Evolutionary conservation across 2,797 vertebrate genomes (phyloP), one percentile per base, ranked within the genome.

Genomic region (Danio jaintianensis): DNA sequence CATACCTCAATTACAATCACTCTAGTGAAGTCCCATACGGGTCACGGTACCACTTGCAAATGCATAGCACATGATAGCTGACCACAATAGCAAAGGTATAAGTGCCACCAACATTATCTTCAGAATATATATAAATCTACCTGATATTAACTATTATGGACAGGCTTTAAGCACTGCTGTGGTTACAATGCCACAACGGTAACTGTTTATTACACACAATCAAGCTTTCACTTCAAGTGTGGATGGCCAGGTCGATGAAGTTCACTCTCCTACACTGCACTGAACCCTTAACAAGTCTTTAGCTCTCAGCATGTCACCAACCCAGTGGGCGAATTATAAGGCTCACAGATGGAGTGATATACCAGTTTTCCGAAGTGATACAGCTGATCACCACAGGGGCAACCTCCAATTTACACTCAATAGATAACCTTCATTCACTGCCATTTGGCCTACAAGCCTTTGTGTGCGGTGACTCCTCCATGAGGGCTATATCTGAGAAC

Each of bases 381-480:
- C 45, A 47, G 47, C 50, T 81, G 66, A 70, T 79, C 36, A 68
- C 81, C 53, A 61, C 18, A 81, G 22, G 22, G 72, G 48, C 64
- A 85, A 85, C 56, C 78, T 85, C 45, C 61, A 80, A 10, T 75
- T 73, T 75, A 83, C 83, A 63, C 59, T 68, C 68, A 78, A 66
- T 70, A 47, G 29, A 81, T 78, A n/a, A 68, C 63, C 63, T 12
- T 61, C 61, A 78, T 78, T 75, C 12, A 69, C 80, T 66, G 69
- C 45, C 36, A 58, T 79, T 80, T 82, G 70, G 55, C 73, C 78
- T 74, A 13, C 66, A 74, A 56, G 64, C 50, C n/a, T 76, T 78
- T 77, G 62, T 80, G 79, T 82, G 72, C 81, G 53, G 56, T 43
- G 75, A 82, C 85, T 61, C 77, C 80, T 83, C 85, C 83, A 62